These are phyloP conservation scores for Barnardius zonarius DNA, from an alignment of 2,113 vertebrate genomes.

Conservation along the genomic window DNA sequence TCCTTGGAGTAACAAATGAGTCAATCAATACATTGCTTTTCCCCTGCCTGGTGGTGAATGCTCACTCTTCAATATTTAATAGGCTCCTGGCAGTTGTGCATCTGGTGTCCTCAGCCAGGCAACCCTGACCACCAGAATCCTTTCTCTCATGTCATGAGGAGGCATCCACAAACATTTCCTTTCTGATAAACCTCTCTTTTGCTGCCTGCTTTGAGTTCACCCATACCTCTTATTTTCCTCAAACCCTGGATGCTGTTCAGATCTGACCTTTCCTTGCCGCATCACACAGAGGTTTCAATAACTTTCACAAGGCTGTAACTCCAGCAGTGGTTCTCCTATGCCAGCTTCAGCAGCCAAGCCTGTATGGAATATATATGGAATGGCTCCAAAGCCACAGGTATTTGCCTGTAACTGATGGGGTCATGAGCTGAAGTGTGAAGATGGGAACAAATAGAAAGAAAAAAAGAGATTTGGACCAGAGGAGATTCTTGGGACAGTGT, in stretches of 20 bases:
- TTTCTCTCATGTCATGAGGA: not conserved
- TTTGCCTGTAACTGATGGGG: not conserved
- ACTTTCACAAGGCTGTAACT: not conserved
- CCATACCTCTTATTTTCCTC: not conserved
- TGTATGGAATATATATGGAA: not conserved
- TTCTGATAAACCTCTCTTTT: not conserved
- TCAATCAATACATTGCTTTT: constrained; percentile 17
- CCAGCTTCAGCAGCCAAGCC: not conserved
- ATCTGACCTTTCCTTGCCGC: not conserved
- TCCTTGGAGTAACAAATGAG: not conserved
- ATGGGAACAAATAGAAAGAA: not conserved
- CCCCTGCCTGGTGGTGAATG: constrained; percentile 3
- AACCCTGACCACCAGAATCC: not conserved
- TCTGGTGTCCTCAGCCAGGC: not conserved
- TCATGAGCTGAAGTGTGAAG: not conserved
- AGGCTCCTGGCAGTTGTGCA: not conserved
- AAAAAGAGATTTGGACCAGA: not conserved
- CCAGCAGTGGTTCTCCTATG: fast-evolving
- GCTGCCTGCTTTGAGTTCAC: not conserved
- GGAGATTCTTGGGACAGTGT: not conserved
- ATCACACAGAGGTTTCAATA: not conserved
- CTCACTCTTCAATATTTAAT: constrained; percentile 58
- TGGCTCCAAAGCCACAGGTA: not conserved
- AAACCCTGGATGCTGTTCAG: not conserved
- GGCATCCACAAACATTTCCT: not conserved